Evolutionary conservation across 1,140 invertebrate genomes (phyloP).

Genomic region (Drosophila teissieri): DNA sequence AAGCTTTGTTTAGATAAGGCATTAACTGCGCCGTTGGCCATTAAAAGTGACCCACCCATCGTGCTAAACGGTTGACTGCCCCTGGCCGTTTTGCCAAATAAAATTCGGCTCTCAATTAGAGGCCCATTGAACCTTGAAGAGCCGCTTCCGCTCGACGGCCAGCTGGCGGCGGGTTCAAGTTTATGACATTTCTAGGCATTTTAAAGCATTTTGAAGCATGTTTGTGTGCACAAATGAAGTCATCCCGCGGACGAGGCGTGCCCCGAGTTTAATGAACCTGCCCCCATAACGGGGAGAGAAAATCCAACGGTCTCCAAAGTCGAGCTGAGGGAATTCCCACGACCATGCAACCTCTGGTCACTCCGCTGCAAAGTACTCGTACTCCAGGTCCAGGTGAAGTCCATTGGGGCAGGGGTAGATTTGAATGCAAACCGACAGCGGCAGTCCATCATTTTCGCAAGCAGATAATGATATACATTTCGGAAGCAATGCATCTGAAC

Average conservation of each 20-base stretch:
- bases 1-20: not conserved
- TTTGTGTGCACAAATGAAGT: slow-evolving; percentile 58
- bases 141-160: slow-evolving; percentile 42
- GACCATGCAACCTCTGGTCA: slow-evolving; percentile 40
- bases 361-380: slow-evolving; percentile 12
- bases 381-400: slow-evolving; percentile 9
- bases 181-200: slow-evolving; percentile 69
- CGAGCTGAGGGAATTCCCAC: slow-evolving; percentile 63
- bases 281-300: slow-evolving; percentile 4
- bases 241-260: slow-evolving; percentile 61
- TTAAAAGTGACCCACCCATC: slow-evolving; percentile 30
- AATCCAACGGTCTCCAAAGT: slow-evolving; percentile 1
- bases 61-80: slow-evolving; percentile 42
- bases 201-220: not conserved
- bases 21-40: not conserved
- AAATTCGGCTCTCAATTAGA: slow-evolving; percentile 57
- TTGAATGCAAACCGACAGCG: slow-evolving; percentile 62
- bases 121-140: slow-evolving; percentile 65
- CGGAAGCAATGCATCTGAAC: slow-evolving; percentile 78
- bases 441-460: slow-evolving; percentile 76
- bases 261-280: slow-evolving; percentile 72
- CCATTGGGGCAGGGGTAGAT: slow-evolving; percentile 45
- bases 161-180: slow-evolving; percentile 63
- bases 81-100: slow-evolving; percentile 38
- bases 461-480: slow-evolving; percentile 79